phyloP scores from a whole-genome alignment of 2,888 invertebrate genomes.

The Xiphydria camelus region DNA sequence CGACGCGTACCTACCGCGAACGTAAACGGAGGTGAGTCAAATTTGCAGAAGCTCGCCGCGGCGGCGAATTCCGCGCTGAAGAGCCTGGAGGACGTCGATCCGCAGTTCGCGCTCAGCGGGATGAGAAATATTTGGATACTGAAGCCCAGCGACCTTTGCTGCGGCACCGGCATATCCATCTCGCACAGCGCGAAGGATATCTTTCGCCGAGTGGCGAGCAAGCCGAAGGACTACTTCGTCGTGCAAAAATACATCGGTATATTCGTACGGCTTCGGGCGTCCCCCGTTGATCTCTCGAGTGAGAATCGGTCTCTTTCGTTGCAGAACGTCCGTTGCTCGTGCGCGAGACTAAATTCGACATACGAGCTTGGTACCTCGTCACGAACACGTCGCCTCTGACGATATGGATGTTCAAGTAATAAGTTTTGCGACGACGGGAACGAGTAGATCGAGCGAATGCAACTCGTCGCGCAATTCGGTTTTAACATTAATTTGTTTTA shows the following conservation, averaged over 20 bases:
- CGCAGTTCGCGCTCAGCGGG: constrained; percentile 65
- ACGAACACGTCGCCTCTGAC: constrained; percentile 77
- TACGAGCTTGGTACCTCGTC: constrained; percentile 86
- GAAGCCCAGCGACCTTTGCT: constrained; percentile 80
- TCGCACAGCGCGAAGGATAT: constrained; percentile 76
- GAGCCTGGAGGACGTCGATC: constrained; percentile 40
- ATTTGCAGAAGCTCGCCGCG: constrained; percentile 25
- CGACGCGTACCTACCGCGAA: too few relatives aligned
- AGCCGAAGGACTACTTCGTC: constrained; percentile 70
- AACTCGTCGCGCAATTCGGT: too few relatives aligned
- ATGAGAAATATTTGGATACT: constrained; percentile 86
- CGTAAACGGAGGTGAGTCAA: not conserved
- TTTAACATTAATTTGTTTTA: too few relatives aligned
- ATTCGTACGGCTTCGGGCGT: constrained; percentile 24
- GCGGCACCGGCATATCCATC: constrained; percentile 83
- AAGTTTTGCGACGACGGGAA: too few relatives aligned
- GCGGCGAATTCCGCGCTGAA: constrained; percentile 24
- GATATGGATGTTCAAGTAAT: constrained; percentile 82
- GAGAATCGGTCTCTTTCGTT: constrained; percentile 32
- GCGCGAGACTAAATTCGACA: constrained; percentile 87
- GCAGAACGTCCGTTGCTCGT: constrained; percentile 80
- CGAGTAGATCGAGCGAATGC: too few relatives aligned
- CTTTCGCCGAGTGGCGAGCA: constrained; percentile 64
- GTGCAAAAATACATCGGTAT: constrained; percentile 90
- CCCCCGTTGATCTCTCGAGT: not conserved